Evolutionary conservation across 92 coral and sea anemone genomes (phyloP), one percentile per base, ranked within the genome.

Genomic region (Epizoanthus stellaris): DNA sequence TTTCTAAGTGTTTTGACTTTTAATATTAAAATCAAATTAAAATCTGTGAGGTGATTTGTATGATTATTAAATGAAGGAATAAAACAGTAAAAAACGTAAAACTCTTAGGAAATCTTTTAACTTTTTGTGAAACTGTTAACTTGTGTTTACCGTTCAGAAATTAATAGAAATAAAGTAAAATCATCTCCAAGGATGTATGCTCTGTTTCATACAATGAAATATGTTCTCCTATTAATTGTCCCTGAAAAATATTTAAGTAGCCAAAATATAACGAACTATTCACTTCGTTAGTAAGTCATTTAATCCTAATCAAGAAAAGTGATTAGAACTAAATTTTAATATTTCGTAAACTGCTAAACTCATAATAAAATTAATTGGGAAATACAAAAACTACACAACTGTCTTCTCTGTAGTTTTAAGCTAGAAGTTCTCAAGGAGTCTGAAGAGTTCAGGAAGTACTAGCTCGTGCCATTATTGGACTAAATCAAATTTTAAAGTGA

Each of bases 361-460:
- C 77, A 72, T 72, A 49, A 72, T 72, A 42, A 72, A 52, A 43
- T 45, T 43, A 20, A 72, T 72, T 72, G 59, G 4, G 77, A 47
- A 7, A 52, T 52, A 52, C 56, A 52, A 10, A 52, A 52, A 52
- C 3, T 13, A 52, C 12, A 52, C 56, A 52, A 52, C 14, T 9
- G 56, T 6, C 10, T 52, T 52, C 56, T 52, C 56, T 11, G 36
- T 30, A 30, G 36, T 30, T 52, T 52, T 52, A 52, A 52, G 12
- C 56, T 52, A 52, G 56, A 52, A 52, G 12, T 52, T 52, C 56
- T 52, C 56, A 52, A 52, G 56, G 10, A 52, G 3, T 52, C 56
- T 52, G 56, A 52, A 52, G 56, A 52, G 56, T 52, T 52, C 14
- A 52, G 56, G 12, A 52, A 52, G 56, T 52, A 52, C 5, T 3